Conservation (phyloP, 2,888 invertebrate genomes). For the Cryptocephalus primarius region DNA sequence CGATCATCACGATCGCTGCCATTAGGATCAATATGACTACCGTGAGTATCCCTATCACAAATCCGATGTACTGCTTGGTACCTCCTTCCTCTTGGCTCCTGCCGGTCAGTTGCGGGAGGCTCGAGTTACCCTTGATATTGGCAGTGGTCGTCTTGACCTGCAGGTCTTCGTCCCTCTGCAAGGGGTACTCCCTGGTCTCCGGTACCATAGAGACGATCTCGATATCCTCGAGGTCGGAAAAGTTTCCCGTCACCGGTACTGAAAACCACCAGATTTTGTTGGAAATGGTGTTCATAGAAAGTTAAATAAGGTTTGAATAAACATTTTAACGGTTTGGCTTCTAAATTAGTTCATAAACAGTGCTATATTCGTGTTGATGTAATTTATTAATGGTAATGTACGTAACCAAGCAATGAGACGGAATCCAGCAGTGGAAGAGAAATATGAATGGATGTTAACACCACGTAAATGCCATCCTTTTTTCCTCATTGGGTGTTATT, state of each 20-base stretch:
- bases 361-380: too few relatives aligned
- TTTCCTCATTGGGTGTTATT: too few relatives aligned
- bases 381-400: too few relatives aligned
- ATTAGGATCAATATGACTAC: slow-evolving; percentile 61
- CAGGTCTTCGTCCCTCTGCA: slow-evolving; percentile 50
- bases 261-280: too few relatives aligned
- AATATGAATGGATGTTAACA: too few relatives aligned
- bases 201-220: slow-evolving; percentile 27
- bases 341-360: too few relatives aligned
- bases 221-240: slow-evolving; percentile 42
- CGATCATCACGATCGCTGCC: slow-evolving; percentile 59
- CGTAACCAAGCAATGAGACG: too few relatives aligned
- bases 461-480: too few relatives aligned
- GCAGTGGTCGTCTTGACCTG: slow-evolving; percentile 45
- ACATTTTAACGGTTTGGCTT: too few relatives aligned
- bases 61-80: slow-evolving; percentile 50
- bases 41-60: slow-evolving; percentile 58
- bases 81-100: slow-evolving; percentile 37
- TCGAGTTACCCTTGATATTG: slow-evolving; percentile 22
- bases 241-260: slow-evolving; percentile 51
- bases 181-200: slow-evolving; percentile 42
- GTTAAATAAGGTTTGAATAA: too few relatives aligned
- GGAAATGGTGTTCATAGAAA: not conserved
- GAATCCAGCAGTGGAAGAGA: too few relatives aligned
- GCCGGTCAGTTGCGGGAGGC: slow-evolving; percentile 1